Conservation (phyloP, 2,113 vertebrate genomes). For the Pheucticus melanocephalus region DNA sequence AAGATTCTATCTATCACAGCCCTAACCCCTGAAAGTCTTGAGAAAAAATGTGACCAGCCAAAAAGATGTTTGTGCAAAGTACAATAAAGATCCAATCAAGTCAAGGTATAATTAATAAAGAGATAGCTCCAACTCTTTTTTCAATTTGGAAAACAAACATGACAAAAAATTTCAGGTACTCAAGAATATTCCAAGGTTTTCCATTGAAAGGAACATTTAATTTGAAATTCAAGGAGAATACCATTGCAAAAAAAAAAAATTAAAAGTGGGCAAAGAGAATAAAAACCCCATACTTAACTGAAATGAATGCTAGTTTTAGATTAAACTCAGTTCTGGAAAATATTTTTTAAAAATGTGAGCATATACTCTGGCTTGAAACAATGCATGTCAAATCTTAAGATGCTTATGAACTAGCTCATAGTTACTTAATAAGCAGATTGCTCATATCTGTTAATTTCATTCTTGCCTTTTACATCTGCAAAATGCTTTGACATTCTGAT, state of each 20-base stretch:
- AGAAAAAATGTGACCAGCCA: background rate
- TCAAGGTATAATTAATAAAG: background rate
- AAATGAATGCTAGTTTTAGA: background rate
- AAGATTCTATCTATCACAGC: background rate
- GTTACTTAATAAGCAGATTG: background rate
- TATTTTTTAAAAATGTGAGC: background rate
- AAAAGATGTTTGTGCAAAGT: background rate
- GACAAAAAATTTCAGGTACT: background rate
- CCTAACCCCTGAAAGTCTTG: background rate
- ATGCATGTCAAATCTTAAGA: background rate
- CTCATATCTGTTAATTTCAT: background rate
- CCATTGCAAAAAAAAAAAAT: background rate
- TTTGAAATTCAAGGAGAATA: background rate
- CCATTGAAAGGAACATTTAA: background rate
- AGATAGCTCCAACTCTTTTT: background rate
- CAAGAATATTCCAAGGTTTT: background rate
- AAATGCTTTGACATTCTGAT: background rate
- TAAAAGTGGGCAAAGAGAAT: background rate
- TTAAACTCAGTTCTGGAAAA: background rate
- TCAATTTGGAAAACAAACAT: background rate
- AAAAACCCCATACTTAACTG: accelerated
- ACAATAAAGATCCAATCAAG: background rate
- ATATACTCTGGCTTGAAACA: background rate
- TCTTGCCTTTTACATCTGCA: background rate
- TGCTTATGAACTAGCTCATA: background rate